Conservation (phyloP, 2,113 vertebrate species). For the Upupa epops region DNA sequence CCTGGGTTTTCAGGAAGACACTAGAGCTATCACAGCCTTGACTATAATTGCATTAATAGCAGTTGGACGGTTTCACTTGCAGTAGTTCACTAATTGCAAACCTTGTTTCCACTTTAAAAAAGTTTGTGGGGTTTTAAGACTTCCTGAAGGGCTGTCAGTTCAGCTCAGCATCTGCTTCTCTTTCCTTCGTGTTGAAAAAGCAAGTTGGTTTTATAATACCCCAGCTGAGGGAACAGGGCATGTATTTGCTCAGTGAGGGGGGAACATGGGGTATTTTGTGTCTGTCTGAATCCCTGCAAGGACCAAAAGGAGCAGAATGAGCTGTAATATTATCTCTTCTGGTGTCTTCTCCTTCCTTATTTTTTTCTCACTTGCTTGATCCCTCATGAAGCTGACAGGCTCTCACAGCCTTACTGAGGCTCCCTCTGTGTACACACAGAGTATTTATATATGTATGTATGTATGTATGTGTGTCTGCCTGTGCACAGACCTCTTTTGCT, state of each 20-base stretch:
- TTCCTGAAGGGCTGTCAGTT: conserved; percentile 65
- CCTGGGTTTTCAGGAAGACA: conserved; percentile 3
- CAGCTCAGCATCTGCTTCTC: conserved; percentile 37
- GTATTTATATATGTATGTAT: not conserved
- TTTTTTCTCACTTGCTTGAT: not conserved
- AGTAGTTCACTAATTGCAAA: conserved; percentile 50
- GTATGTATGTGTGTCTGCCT: rapidly evolving
- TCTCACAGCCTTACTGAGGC: not conserved
- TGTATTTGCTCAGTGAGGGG: not conserved
- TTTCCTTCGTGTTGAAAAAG: conserved; percentile 14
- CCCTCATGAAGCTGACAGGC: not conserved
- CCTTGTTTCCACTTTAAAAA: conserved; percentile 40
- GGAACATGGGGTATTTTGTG: not conserved
- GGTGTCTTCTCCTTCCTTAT: not conserved
- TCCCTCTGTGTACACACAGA: not conserved
- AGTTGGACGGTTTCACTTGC: not conserved
- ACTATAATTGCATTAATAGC: conserved; percentile 69
- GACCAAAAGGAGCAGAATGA: not conserved
- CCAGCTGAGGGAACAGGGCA: not conserved
- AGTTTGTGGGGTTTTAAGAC: conserved; percentile 22
- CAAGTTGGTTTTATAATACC: conserved; percentile 2
- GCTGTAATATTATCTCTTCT: not conserved
- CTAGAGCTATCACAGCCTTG: conserved; percentile 11
- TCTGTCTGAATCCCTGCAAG: not conserved
- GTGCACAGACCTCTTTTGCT: not conserved